Evolutionary conservation across 2,113 vertebrate species (phyloP).

Genomic region (Gorsachius goisagi): DNA sequence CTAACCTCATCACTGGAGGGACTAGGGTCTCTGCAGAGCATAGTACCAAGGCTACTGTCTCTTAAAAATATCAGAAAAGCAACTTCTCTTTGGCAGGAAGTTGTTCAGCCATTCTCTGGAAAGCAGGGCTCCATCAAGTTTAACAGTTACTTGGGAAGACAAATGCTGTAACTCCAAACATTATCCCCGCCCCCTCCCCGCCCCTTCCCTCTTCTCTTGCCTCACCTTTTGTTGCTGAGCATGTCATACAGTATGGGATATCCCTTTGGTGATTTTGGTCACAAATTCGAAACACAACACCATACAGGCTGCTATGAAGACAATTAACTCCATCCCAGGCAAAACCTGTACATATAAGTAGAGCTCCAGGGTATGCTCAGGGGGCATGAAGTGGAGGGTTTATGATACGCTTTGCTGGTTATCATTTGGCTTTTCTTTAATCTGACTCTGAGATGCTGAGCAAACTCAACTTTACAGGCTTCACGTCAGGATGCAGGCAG

Average conservation of each 20-base stretch:
- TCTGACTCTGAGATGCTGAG: neutral
- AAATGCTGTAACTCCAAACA: neutral
- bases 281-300: neutral
- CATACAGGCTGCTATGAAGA: neutral
- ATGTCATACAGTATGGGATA: neutral
- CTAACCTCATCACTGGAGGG: neutral
- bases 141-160: neutral
- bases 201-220: neutral
- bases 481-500: neutral
- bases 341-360: neutral
- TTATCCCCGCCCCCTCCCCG: no score
- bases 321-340: neutral
- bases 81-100: neutral
- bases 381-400: neutral
- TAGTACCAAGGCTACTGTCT: neutral
- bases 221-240: neutral
- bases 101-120: neutral
- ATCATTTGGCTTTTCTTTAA: neutral
- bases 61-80: neutral
- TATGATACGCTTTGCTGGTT: neutral
- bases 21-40: neutral
- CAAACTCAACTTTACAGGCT: neutral
- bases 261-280: neutral
- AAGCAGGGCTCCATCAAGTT: rapidly evolving
- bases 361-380: neutral